Base-by-base conservation (phyloP, 2,113 vertebrate genomes). In the Hyla sarda region DNA sequence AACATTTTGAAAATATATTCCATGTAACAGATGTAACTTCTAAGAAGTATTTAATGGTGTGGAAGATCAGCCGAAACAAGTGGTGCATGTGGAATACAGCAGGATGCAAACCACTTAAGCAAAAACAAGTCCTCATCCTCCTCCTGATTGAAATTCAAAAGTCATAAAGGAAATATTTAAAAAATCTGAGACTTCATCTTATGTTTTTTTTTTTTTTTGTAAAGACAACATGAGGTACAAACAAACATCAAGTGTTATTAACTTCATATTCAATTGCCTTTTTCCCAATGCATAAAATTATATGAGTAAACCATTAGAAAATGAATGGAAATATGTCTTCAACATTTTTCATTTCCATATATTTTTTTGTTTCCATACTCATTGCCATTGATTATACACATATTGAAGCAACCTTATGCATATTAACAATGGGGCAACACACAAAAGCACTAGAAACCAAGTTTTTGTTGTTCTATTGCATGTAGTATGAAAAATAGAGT, bases 1-100 rank as follows among this genome's bases (percentile, higher is more conserved):
- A 12, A 47, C 83, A 89, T 88, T 90, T 91, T 89, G 82, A 91
- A 92, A 92, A 92, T 73, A 90, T 86, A 89, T 91, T 82, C 88
- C 16, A 89, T 82, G 54, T 28, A 85, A 2, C 81, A 86, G 88
- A 90, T 30, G 37, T 88, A 89, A 88, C 56, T 84, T 80, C 48
- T 88, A 28, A 82, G 84, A 84, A 87, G 19, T 88, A 88, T 87
- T 90, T 75, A 60, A 11, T 34, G 78, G 30, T 69, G 79, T 13
- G 2, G 85, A 88, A 82, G 28, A 92, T 74, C 65, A 91, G 89
- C 69, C 75, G 82, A 86, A 77, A 69, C 69, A 87, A 87, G 52
- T 74, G 85, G 78, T 81, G 85, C 85, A 87, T 87, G 77, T 54
- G 82, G 56, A 87, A 87, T 74, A 73, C 48, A 48, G 41, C 75